A percentile compares a stretch with the other conserved stretches of the same genome.
Evolutionary conservation across 2,113 vertebrate species (phyloP).

Genomic region (Tympanuchus pallidicinctus): DNA sequence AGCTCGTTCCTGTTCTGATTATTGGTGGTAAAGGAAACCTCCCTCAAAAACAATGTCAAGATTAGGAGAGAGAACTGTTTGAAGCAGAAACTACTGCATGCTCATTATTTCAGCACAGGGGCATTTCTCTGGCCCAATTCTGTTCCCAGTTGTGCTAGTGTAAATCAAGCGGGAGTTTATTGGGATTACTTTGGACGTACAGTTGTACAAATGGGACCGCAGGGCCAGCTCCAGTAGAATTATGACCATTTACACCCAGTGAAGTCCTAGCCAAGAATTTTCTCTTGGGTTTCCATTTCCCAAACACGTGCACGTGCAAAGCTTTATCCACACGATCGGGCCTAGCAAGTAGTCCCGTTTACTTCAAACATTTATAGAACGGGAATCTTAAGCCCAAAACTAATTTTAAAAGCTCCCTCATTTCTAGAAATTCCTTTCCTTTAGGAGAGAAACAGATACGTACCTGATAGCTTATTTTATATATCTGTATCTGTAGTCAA

Average conservation of each 20-base stretch:
- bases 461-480: neutral
- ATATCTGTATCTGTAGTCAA: neutral
- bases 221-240: slow-evolving; percentile 47
- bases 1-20: slow-evolving; percentile 17
- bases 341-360: neutral
- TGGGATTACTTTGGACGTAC: slow-evolving; percentile 53
- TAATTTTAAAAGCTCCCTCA: neutral
- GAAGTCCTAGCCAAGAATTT: slow-evolving; percentile 49
- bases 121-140: slow-evolving; percentile 25
- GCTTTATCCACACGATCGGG: slow-evolving; percentile 19
- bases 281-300: slow-evolving; percentile 38
- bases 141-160: slow-evolving; percentile 19
- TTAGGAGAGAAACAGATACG: neutral
- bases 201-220: slow-evolving; percentile 51
- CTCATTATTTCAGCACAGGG: slow-evolving; percentile 45
- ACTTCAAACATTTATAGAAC: slow-evolving; percentile 1
- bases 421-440: neutral
- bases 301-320: neutral
- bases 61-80: slow-evolving; percentile 23
- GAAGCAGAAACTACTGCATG: slow-evolving; percentile 43
- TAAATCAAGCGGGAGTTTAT: slow-evolving; percentile 57
- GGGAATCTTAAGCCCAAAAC: neutral
- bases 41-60: slow-evolving; percentile 57
- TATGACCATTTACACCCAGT: slow-evolving; percentile 46
- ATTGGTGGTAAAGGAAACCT: slow-evolving; percentile 33